These are phyloP conservation scores for Trachelus tabidus DNA, from an alignment of 2,888 invertebrate species.

Conservation along the genomic window DNA sequence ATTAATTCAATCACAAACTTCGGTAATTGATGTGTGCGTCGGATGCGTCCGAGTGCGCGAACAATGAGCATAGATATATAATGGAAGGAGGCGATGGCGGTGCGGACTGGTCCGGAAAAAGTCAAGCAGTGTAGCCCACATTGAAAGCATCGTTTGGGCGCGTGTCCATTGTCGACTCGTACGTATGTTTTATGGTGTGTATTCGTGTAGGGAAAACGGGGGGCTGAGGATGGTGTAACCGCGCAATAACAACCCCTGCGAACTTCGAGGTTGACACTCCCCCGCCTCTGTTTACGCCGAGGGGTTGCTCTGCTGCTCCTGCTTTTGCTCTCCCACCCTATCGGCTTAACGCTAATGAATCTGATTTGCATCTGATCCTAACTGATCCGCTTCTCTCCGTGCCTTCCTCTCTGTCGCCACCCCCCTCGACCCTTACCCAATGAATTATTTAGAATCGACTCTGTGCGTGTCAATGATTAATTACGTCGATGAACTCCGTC, in stretches of 20 bases:
- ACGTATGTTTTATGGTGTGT: not conserved
- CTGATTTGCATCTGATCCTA: conserved; percentile 64
- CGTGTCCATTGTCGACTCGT: not conserved
- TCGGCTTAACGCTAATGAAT: conserved; percentile 62
- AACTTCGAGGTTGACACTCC: conserved; percentile 23
- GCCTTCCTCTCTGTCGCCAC: conserved; percentile 10
- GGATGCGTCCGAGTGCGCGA: not conserved
- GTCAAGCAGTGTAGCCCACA: not conserved
- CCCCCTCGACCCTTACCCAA: conserved; percentile 20
- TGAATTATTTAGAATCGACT: conserved; percentile 45
- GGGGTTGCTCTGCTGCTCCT: conserved; percentile 18
- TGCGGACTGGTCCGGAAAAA: not conserved
- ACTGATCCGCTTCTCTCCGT: conserved; percentile 51
- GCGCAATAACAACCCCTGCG: conserved; percentile 53
- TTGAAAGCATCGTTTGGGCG: not conserved
- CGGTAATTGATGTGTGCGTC: not conserved
- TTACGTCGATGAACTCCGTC: conserved; percentile 18
- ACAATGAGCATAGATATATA: not conserved
- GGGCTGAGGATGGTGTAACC: conserved; percentile 42
- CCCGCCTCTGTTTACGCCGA: conserved; percentile 16
- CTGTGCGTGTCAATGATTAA: conserved; percentile 41
- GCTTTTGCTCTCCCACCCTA: conserved; percentile 21
- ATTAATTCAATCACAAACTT: not conserved
- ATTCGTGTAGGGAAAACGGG: not conserved
- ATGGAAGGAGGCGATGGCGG: not conserved